A percentile compares a stretch with the other conserved stretches of the same genome.
Conservation (phyloP, 2,888 invertebrate genomes). For the Nomada ruficornis region DNA sequence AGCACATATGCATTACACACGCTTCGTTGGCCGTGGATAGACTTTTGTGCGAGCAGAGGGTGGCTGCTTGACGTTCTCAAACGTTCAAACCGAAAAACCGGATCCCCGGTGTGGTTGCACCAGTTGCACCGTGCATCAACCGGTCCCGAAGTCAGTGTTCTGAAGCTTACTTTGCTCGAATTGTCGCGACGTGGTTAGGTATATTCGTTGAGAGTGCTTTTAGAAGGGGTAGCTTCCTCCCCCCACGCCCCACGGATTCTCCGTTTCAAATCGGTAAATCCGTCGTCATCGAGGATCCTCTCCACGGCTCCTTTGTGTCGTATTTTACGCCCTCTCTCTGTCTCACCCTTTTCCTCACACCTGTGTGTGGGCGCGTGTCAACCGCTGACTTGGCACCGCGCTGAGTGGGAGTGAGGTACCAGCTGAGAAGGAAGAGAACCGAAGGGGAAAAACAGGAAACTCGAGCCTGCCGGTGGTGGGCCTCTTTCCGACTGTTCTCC, state of each 20-base stretch:
- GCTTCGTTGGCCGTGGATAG: background rate
- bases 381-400: conserved; percentile 32
- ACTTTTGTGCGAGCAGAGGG: background rate
- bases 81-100: no score
- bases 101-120: background rate
- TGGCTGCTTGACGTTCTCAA: no score
- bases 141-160: conserved; percentile 19
- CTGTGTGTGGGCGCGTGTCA: conserved; percentile 25
- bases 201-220: conserved; percentile 11
- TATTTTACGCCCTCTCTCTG: conserved; percentile 12
- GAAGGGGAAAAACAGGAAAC: conserved; percentile 16
- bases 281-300: conserved; percentile 4
- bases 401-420: conserved; percentile 10
- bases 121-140: background rate
- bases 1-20: background rate
- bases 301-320: conserved; percentile 36
- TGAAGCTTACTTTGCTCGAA: background rate
- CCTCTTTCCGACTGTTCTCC: conserved; percentile 22
- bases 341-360: conserved; percentile 31
- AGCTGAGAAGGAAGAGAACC: conserved; percentile 15
- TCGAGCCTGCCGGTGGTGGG: conserved; percentile 33
- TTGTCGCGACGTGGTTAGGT: conserved; percentile 7
- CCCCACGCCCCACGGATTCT: background rate
- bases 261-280: background rate
- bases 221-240: background rate